These are phyloP conservation scores for Cotesia chilonis DNA, from an alignment of 1,140 invertebrate genomes.

Conservation along the genomic window DNA sequence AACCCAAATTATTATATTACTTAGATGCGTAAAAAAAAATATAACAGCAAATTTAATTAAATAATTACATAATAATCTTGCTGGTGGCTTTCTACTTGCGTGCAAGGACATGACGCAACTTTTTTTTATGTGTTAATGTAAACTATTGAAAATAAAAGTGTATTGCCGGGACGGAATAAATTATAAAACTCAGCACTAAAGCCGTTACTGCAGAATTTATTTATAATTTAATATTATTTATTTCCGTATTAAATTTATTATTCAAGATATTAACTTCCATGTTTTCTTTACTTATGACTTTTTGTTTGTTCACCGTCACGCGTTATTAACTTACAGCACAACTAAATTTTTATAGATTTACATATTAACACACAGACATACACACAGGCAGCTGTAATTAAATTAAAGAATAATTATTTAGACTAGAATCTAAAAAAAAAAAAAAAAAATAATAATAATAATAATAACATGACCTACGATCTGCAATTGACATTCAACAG, in stretches of 20 bases:
- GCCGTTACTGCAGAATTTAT: neutral
- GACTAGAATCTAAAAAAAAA: neutral
- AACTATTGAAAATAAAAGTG: slow-evolving; percentile 6
- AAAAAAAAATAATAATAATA: too few relatives aligned
- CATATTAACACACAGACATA: too few relatives aligned
- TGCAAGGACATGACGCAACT: slow-evolving; percentile 24
- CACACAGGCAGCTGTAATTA: neutral
- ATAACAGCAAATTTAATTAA: too few relatives aligned
- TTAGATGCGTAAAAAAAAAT: too few relatives aligned
- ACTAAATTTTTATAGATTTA: too few relatives aligned
- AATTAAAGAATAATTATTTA: neutral
- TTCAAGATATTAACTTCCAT: too few relatives aligned
- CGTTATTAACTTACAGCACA: too few relatives aligned
- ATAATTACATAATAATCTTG: slow-evolving; percentile 28
- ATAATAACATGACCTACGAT: neutral
- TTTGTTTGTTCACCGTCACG: too few relatives aligned
- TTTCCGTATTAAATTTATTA: neutral
- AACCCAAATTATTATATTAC: too few relatives aligned
- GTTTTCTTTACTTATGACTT: too few relatives aligned
- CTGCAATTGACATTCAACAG: slow-evolving; percentile 1
- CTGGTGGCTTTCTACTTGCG: slow-evolving; percentile 33
- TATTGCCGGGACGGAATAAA: neutral
- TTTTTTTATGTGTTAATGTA: neutral
- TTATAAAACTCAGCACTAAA: neutral
- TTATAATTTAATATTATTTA: slow-evolving; percentile 4